Conservation (phyloP, 1,140 invertebrate genomes). For the Polypedilum vanderplanki region DNA sequence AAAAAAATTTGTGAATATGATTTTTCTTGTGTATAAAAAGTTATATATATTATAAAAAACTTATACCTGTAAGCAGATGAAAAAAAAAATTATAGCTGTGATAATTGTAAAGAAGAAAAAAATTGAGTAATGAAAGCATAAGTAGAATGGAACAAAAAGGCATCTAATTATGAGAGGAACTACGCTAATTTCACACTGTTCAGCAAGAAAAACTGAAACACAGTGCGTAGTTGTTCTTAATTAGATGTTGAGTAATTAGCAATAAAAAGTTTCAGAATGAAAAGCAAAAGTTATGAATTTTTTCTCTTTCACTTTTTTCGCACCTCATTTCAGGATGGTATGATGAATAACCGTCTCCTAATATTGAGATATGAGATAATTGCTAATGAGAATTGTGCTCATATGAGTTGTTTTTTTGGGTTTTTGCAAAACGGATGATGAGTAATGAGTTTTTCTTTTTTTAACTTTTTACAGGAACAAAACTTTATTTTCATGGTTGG, state of each 20-base stretch:
- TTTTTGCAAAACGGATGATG: background rate
- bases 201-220: background rate
- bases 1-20: background rate
- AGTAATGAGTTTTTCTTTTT: too few relatives aligned
- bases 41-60: background rate
- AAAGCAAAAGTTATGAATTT: slow-evolving; percentile 19
- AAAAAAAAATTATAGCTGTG: slow-evolving; percentile 19
- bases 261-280: slow-evolving; percentile 14
- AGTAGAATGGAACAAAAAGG: slow-evolving; percentile 18
- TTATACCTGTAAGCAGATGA: slow-evolving; percentile 14
- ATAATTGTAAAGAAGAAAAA: slow-evolving; percentile 16
- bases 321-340: slow-evolving; percentile 2
- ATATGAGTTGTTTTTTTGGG: background rate
- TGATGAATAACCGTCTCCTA: background rate
- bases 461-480: too few relatives aligned
- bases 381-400: background rate
- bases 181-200: slow-evolving; percentile 12
- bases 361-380: background rate
- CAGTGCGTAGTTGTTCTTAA: slow-evolving; percentile 9
- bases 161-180: slow-evolving; percentile 17
- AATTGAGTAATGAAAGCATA: slow-evolving; percentile 14
- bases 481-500: too few relatives aligned
- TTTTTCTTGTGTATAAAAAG: slow-evolving; percentile 19
- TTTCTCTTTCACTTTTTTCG: background rate
- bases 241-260: background rate